Evolutionary conservation across 2,113 vertebrate genomes (phyloP), one percentile per base, ranked within the genome.

Genomic region (Cephalopterus ornatus): DNA sequence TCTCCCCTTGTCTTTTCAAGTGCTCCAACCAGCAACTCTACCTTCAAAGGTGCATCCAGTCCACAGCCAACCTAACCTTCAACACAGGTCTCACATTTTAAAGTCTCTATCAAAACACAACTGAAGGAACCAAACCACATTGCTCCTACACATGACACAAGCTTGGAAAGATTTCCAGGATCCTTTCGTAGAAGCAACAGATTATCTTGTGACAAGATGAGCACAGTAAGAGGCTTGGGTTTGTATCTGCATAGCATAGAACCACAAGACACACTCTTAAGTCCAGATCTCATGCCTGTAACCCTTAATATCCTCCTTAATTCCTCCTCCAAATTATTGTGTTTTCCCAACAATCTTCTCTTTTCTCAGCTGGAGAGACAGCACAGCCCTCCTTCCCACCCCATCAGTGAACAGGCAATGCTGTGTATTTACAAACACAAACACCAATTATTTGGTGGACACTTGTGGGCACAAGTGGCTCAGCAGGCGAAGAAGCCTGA

Each of bases 391-490:
- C 49, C 32, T 37, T 56, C 37, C 8, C 30, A 11, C 8, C 5
- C 17, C 7, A 2, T 17, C n/a, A 24, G 9, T 18, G n/a, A 14
- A 3, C 3, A 1, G 10, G 35, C 9, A 28, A 4, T 0, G 33
- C 35, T 12, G 8, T 1, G 47, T 30, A 2, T 8, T 35, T 7
- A 27, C 30, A 21, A n/a, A 30, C 2, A n/a, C 3, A 2, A 26
- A 4, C 37, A 7, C 2, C 5, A 3, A 0, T 11, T 19, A 12
- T 7, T 9, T 0, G 2, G 50, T 1, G 16, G 12, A 10, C 14
- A 20, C 28, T 35, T 2, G 17, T 2, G 8, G 1, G 16, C 26
- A 16, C 44, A 3, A 2, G 0, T 0, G 9, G 71, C 15, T 5
- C 71, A 21, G 10, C 6, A 8, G 35, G 14, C 14, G 24, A 3